These are phyloP conservation scores for Gisinianus flammeolus DNA, from an alignment of 2,888 invertebrate genomes.

Conservation along the genomic window DNA sequence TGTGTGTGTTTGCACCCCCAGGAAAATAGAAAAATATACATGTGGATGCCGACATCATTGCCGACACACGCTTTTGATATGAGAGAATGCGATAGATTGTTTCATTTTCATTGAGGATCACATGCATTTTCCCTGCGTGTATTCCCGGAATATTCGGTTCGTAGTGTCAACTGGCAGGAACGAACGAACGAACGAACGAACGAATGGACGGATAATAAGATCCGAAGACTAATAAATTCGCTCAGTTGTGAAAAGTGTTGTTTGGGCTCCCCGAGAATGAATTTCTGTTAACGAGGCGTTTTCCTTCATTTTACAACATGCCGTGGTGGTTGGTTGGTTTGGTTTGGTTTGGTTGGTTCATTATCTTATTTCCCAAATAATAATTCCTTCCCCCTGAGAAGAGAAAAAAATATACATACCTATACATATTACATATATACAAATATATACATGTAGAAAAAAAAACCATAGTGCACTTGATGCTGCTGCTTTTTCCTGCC, in stretches of 20 bases:
- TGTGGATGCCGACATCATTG: too few species aligned
- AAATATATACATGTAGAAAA: neutral
- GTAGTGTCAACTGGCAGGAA: constrained; percentile 36
- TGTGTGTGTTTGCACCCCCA: too few species aligned
- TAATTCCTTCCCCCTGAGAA: constrained; percentile 21
- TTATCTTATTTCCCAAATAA: constrained; percentile 46
- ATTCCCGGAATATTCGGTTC: too few species aligned
- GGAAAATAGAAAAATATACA: too few species aligned
- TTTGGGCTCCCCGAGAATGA: constrained; percentile 43
- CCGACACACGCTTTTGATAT: too few species aligned
- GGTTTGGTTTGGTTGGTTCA: too few species aligned
- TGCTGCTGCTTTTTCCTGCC: too few species aligned
- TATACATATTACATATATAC: constrained; percentile 1
- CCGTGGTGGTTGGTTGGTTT: too few species aligned
- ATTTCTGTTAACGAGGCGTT: constrained; percentile 50
- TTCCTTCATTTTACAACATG: constrained; percentile 45
- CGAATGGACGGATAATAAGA: constrained; percentile 46
- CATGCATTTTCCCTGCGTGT: too few species aligned
- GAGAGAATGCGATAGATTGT: too few species aligned
- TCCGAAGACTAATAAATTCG: constrained; percentile 51
- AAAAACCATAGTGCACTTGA: too few species aligned
- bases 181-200: neutral
- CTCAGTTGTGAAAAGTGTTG: constrained; percentile 51
- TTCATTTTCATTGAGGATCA: too few species aligned
- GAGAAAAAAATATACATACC: neutral